Evolutionary conservation across 2,888 invertebrate genomes (phyloP), one percentile per base, ranked within the genome.

Genomic region (Sericinus montela): DNA sequence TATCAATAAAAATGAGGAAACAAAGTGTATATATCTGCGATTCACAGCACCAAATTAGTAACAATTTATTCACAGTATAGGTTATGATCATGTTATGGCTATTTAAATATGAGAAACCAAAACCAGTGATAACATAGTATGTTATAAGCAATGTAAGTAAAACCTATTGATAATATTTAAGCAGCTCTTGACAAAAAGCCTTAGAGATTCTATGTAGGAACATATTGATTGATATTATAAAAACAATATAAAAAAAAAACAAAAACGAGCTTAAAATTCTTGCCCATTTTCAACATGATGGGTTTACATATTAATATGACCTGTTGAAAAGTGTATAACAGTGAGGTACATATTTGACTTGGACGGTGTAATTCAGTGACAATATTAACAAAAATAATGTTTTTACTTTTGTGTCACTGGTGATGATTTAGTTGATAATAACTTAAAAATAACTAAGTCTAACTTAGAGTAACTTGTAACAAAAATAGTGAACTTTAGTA

Each of bases 181-280:
- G n/a, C 4, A 19, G n/a, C n/a, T n/a, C 19, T 19, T 19, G 19
- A 19, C 19, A 25, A 7, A 42, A 11, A 11, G 9, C 0, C n/a
- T 30, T 19, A 45, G 49, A 42, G 45, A 51, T 51, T 51, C 45
- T 32, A 7, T 40, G 13, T 32, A 45, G 50, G 45, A 45, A 51
- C 50, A 28, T 36, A 45, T 43, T 34, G 14, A 10, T 41, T 37
- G 37, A 5, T 19, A 19, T 19, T 3, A 19, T 19, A 19, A 19
- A n/a, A n/a, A n/a, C n/a, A n/a, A n/a, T n/a, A n/a, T n/a, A 35
- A 32, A 13, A 32, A 32, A 19, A 0, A 13, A 14, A 25, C 25
- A 28, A 11, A 39, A 3, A 28, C 13, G 9, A 23, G 6, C n/a
- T 28, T 30, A 30, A n/a, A n/a, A 30, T 30, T 23, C 23, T 23